A percentile compares a stretch with the other conserved stretches of the same genome.
Conservation (phyloP, 1,140 invertebrate genomes). For the Lordiphosa clarofinis region DNA sequence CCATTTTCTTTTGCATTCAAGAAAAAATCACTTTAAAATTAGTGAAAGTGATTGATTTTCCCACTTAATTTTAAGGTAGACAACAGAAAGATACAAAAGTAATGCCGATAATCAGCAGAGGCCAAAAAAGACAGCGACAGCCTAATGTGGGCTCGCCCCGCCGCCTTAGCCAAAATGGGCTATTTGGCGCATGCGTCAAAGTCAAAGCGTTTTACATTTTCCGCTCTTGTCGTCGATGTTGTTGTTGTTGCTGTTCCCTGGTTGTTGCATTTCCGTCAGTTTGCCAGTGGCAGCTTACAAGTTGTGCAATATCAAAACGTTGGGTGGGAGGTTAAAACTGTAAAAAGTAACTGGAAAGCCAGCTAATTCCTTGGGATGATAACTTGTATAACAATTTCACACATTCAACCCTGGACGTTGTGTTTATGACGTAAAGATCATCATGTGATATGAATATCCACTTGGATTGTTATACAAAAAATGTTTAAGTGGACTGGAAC, state of each 20-base stretch:
- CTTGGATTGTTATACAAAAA: too few relatives aligned
- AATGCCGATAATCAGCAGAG: slow-evolving; percentile 66
- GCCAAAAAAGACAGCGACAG: slow-evolving; percentile 36
- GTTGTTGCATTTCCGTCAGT: slow-evolving; percentile 53
- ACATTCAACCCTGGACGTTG: too few relatives aligned
- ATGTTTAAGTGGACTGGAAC: too few relatives aligned
- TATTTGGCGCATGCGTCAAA: slow-evolving; percentile 55
- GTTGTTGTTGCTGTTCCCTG: slow-evolving; percentile 15
- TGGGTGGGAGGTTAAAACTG: slow-evolving; percentile 17
- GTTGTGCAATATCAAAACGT: too few relatives aligned
- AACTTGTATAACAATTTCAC: too few relatives aligned
- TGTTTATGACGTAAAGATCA: too few relatives aligned
- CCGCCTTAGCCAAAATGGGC: slow-evolving; percentile 43
- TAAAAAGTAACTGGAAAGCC: neutral
- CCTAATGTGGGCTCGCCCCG: slow-evolving; percentile 31
- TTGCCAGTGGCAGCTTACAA: neutral
- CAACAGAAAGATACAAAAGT: slow-evolving; percentile 27
- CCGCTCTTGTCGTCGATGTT: slow-evolving; percentile 6
- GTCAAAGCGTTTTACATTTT: slow-evolving; percentile 36
- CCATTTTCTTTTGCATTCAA: slow-evolving; percentile 51
- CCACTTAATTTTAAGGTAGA: slow-evolving; percentile 65
- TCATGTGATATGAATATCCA: too few relatives aligned
- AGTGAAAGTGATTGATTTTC: slow-evolving; percentile 76
- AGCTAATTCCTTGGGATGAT: neutral
- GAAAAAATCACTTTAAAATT: slow-evolving; percentile 70